Conservation (phyloP, 30 jellyfish, hydroid and myxozoan genomes). For the Hydractinia symbiolongicarpus region DNA sequence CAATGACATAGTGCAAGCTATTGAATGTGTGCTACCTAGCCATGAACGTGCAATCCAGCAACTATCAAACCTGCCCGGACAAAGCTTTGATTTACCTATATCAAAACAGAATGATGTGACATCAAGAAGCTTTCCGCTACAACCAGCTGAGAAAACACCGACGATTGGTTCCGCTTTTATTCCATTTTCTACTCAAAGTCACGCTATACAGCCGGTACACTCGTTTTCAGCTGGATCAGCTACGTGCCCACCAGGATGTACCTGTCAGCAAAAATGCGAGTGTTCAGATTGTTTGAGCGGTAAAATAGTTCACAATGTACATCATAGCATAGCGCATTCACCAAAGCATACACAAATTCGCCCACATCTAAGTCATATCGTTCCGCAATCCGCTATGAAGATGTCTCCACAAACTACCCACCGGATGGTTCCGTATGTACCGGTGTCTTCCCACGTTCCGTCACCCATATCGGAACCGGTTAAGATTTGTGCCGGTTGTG, state of each 20-base stretch:
- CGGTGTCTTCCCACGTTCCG: conserved; percentile 95
- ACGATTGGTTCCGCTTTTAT: conserved; percentile 67
- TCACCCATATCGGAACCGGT: conserved; percentile 91
- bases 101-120: conserved; percentile 19
- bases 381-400: conserved; percentile 51
- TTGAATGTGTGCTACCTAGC: conserved; percentile 94
- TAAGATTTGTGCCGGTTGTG: conserved; percentile 97
- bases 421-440: conserved; percentile 93
- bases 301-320: not conserved
- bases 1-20: conserved; percentile 95
- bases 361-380: conserved; percentile 32
- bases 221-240: conserved; percentile 50
- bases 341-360: conserved; percentile 18
- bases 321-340: conserved; percentile 13
- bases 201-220: conserved; percentile 34
- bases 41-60: conserved; percentile 97
- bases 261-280: conserved; percentile 84
- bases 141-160: conserved; percentile 40
- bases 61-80: conserved; percentile 73
- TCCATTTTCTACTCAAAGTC: conserved; percentile 80
- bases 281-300: conserved; percentile 77
- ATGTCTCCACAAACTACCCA: conserved; percentile 40
- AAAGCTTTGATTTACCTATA: conserved; percentile 44
- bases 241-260: conserved; percentile 98
- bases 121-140: conserved; percentile 26